Evolutionary conservation across 2,113 vertebrate species (phyloP).

Genomic region (Passer domesticus): DNA sequence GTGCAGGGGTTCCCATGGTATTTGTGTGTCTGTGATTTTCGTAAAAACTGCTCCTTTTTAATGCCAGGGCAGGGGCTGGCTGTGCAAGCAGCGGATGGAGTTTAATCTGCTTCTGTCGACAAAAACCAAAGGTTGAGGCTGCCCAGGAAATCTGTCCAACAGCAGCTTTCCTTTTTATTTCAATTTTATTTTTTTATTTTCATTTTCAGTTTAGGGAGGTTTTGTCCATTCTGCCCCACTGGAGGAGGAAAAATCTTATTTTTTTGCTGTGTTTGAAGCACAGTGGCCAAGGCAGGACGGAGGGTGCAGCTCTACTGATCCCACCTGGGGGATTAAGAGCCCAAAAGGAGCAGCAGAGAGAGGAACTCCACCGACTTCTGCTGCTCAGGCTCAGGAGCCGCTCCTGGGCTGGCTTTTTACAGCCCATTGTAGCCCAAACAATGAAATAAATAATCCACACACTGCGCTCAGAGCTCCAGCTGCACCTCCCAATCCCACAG

Average conservation of each 20-base stretch:
- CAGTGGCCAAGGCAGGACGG: not conserved
- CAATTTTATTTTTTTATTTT: not conserved
- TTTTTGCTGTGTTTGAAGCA: not conserved
- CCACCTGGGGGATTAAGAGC: not conserved
- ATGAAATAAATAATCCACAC: not conserved
- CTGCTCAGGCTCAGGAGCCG: accelerated
- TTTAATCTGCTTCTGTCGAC: not conserved
- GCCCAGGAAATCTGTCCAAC: not conserved
- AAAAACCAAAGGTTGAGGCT: not conserved
- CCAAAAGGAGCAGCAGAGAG: not conserved
- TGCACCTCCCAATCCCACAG: accelerated
- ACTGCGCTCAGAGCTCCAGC: accelerated
- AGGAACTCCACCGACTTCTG: not conserved
- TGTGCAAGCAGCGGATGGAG: not conserved
- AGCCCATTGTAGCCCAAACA: not conserved
- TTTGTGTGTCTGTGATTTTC: not conserved
- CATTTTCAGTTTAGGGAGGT: not conserved
- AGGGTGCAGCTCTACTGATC: not conserved
- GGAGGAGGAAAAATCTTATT: not conserved
- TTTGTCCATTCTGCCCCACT: not conserved
- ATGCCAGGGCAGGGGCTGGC: not conserved
- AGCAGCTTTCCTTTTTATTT: not conserved
- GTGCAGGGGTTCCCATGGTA: not conserved
- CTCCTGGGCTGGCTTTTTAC: not conserved
- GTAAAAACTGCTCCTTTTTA: not conserved